Percentiles rank a stretch among this genome's conserved stretches.
phyloP scores from a whole-genome alignment of 2,888 invertebrate species.

The Drosophila sordidapex region DNA sequence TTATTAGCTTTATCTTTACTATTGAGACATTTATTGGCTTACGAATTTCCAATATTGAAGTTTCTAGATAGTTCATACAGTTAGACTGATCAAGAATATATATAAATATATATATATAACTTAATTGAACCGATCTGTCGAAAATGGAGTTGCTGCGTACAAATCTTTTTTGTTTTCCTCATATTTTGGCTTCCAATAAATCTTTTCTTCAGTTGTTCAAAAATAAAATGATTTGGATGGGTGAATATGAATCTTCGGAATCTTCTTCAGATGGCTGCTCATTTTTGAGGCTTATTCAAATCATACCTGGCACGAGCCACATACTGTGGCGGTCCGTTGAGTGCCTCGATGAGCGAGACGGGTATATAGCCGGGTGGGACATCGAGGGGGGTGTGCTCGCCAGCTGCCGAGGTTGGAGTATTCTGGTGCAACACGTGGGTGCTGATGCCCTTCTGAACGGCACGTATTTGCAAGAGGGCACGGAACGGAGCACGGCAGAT shows the following conservation, averaged over 20 bases:
- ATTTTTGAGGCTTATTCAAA: neutral
- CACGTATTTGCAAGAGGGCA: slow-evolving; percentile 97
- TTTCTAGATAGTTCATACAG: neutral
- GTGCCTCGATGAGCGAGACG: slow-evolving; percentile 96
- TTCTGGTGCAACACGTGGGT: slow-evolving; percentile 84
- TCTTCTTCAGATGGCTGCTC: neutral
- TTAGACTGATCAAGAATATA: neutral
- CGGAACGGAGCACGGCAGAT: slow-evolving; percentile 99
- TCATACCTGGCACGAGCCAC: slow-evolving; percentile 73
- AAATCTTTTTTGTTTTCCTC: neutral
- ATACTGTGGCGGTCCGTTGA: slow-evolving; percentile 92
- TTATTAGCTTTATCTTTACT: neutral
- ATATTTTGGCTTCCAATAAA: neutral
- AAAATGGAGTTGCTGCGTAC: neutral
- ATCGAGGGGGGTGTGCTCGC: slow-evolving; percentile 85
- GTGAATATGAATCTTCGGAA: neutral
- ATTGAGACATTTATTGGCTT: neutral
- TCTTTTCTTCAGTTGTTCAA: neutral
- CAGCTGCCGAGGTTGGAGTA: slow-evolving; percentile 86
- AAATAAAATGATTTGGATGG: neutral
- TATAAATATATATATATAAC: neutral
- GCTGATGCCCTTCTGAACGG: slow-evolving; percentile 90
- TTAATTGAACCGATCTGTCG: neutral
- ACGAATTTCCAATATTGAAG: neutral
- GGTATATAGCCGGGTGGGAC: slow-evolving; percentile 97